These are phyloP conservation scores for Cirrhinus molitorella DNA, from an alignment of 2,797 vertebrate species.

Conservation along the genomic window DNA sequence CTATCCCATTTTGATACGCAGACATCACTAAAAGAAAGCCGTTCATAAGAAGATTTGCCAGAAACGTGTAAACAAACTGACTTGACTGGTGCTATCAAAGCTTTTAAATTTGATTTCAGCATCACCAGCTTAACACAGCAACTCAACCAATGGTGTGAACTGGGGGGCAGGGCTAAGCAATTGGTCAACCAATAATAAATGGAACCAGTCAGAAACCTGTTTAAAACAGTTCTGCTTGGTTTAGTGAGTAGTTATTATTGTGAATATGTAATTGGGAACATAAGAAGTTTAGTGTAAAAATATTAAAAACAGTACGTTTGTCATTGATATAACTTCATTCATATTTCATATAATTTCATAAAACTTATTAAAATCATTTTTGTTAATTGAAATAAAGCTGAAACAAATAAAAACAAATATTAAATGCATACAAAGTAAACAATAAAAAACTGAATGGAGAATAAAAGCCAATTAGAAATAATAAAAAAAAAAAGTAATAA, in stretches of 20 bases:
- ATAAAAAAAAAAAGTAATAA: neutral
- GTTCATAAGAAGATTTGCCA: neutral
- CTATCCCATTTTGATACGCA: conserved; percentile 12
- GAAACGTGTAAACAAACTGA: neutral
- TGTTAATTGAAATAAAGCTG: no score
- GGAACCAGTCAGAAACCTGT: neutral
- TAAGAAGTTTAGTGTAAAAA: neutral
- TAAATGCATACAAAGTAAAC: neutral
- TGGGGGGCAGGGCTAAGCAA: neutral
- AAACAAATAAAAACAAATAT: neutral
- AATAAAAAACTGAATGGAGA: no score
- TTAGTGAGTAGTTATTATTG: neutral
- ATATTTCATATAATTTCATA: no score
- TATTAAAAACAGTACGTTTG: no score
- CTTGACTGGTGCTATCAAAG: neutral
- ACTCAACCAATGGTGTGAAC: neutral
- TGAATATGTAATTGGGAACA: neutral
- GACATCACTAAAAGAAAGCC: neutral
- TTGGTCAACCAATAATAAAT: no score
- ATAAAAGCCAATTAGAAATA: no score
- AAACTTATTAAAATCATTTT: neutral
- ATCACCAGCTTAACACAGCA: neutral
- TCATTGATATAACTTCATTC: no score
- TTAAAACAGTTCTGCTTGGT: neutral
- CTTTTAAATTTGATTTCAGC: neutral